Percentiles rank a stretch among this genome's conserved stretches.
phyloP scores from a whole-genome alignment of 1,140 invertebrate species.

The Neodiprion fabricii region DNA sequence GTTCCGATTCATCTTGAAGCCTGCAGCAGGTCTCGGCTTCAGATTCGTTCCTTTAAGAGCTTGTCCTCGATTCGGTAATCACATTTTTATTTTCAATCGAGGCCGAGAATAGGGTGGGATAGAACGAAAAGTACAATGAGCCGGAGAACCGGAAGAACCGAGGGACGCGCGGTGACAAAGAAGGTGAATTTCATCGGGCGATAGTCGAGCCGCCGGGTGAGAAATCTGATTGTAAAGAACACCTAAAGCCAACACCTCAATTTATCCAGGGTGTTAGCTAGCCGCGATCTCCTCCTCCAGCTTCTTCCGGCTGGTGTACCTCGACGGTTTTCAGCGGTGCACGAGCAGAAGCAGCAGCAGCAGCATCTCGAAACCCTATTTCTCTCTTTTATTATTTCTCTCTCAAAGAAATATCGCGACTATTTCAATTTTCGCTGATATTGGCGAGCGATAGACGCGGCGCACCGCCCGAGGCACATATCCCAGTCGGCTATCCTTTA shows the following conservation, averaged over 20 bases:
- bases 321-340: no score
- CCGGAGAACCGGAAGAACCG: no score
- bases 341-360: neutral
- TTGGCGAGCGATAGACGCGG: slow-evolving; percentile 50
- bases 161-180: slow-evolving; percentile 31
- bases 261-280: slow-evolving; percentile 35
- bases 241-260: slow-evolving; percentile 40
- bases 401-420: slow-evolving; percentile 49
- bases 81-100: no score
- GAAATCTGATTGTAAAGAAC: slow-evolving; percentile 52
- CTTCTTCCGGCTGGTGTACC: no score
- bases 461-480: neutral
- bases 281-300: slow-evolving; percentile 19
- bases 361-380: slow-evolving; percentile 32
- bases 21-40: no score
- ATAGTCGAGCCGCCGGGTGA: slow-evolving; percentile 37
- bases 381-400: slow-evolving; percentile 43
- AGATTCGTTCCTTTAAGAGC: no score
- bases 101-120: no score
- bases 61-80: no score
- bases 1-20: no score
- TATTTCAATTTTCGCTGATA: slow-evolving; percentile 56
- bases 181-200: slow-evolving; percentile 39
- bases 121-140: no score
- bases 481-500: slow-evolving; percentile 40